Evolutionary conservation across 2,113 vertebrate genomes (phyloP).

Genomic region (Herpailurus yagouaroundi): DNA sequence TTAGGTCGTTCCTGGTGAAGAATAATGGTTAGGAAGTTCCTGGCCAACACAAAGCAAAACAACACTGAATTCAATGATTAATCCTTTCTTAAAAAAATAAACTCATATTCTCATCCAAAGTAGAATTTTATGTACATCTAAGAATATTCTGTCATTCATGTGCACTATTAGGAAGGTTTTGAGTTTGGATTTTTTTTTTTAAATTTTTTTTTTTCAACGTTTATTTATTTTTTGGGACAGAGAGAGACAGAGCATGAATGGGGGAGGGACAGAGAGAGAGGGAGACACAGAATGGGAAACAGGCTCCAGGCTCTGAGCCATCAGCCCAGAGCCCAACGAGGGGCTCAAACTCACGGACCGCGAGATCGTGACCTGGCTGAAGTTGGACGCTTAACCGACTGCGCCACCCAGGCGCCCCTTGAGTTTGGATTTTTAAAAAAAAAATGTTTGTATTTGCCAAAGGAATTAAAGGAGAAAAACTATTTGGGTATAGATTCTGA

Average conservation of each 20-base stretch:
- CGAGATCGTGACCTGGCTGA: too few relatives aligned
- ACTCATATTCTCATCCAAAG: background rate
- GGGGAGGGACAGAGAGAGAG: too few relatives aligned
- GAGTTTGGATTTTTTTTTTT: background rate
- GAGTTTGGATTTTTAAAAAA: background rate
- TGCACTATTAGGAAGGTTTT: background rate
- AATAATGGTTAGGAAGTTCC: background rate
- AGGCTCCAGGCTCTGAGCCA: too few relatives aligned
- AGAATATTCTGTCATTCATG: background rate
- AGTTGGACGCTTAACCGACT: too few relatives aligned
- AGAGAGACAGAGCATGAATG: too few relatives aligned
- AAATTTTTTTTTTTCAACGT: too few relatives aligned
- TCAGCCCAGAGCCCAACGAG: too few relatives aligned
- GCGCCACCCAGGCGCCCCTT: background rate
- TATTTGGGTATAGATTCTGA: background rate
- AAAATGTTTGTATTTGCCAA: background rate
- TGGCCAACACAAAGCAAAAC: background rate
- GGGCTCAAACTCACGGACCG: too few relatives aligned
- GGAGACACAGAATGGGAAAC: too few relatives aligned
- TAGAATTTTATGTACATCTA: background rate
- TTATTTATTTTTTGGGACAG: too few relatives aligned
- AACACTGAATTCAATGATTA: background rate
- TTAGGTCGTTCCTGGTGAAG: background rate
- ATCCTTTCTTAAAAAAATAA: background rate
- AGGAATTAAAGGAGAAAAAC: conserved; percentile 31